These are phyloP conservation scores for Papilio helenus DNA, from an alignment of 1,140 invertebrate species.

Conservation along the genomic window DNA sequence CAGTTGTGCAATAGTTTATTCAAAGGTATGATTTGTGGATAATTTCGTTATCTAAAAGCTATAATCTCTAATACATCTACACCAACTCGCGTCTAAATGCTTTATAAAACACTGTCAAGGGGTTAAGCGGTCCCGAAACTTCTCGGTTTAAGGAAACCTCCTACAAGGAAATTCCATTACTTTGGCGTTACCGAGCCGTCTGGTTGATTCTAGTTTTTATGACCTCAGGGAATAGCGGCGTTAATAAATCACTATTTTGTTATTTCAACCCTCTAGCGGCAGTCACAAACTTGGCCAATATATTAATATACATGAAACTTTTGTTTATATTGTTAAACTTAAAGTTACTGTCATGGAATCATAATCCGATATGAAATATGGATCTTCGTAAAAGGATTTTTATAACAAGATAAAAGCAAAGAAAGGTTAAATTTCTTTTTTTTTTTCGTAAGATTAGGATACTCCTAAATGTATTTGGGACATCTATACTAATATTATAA, in stretches of 20 bases:
- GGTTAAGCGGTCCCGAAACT: conserved; percentile 64
- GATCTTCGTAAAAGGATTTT: not conserved
- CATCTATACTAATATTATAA: too few relatives aligned
- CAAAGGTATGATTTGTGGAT: too few relatives aligned
- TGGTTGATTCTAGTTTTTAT: conserved; percentile 56
- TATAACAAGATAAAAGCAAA: not conserved
- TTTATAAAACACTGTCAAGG: conserved; percentile 60
- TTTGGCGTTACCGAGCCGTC: conserved; percentile 49
- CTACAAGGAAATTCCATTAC: conserved; percentile 74
- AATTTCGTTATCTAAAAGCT: not conserved
- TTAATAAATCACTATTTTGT: conserved; percentile 57
- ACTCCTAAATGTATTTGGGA: too few relatives aligned
- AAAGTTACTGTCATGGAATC: not conserved
- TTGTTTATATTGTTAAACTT: conserved; percentile 16
- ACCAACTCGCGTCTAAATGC: conserved; percentile 48
- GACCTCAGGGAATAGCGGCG: conserved; percentile 54
- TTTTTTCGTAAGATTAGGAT: not conserved
- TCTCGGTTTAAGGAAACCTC: conserved; percentile 57
- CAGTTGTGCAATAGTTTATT: too few relatives aligned
- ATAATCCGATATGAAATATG: not conserved
- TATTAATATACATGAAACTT: conserved; percentile 9
- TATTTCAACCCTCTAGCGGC: not conserved
- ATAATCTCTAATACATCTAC: conserved; percentile 17
- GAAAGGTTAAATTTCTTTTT: not conserved
- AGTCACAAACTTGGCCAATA: conserved; percentile 3